A percentile compares a stretch with the other conserved stretches of the same genome.
These are phyloP conservation scores for Cyanoderma ruficeps DNA, from an alignment of 2,113 vertebrate species.

Conservation along the genomic window DNA sequence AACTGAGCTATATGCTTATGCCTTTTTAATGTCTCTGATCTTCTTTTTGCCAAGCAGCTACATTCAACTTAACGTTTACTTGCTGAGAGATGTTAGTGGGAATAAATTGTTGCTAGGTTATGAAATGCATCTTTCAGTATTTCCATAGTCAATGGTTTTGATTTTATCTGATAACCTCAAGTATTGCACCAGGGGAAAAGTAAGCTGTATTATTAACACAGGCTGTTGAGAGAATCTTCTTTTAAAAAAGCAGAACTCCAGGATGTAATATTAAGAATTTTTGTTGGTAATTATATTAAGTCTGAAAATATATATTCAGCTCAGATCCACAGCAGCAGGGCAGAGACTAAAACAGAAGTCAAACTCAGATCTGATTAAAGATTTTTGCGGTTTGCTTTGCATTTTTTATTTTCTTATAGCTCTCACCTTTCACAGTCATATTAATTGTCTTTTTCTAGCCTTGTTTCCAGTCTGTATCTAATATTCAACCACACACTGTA, in stretches of 20 bases:
- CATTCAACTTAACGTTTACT: neutral
- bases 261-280: neutral
- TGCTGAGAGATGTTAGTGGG: conserved; percentile 12
- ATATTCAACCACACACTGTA: neutral
- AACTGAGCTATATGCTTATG: neutral
- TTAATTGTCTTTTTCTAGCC: neutral
- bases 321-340: neutral
- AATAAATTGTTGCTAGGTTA: conserved; percentile 53
- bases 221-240: neutral
- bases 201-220: conserved; percentile 6
- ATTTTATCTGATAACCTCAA: conserved; percentile 25
- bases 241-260: neutral
- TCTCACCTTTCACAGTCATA: neutral
- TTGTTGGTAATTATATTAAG: neutral
- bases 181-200: neutral
- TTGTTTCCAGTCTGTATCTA: neutral
- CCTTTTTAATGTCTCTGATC: conserved; percentile 23
- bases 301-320: neutral
- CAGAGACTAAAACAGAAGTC: neutral
- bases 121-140: conserved; percentile 26
- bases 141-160: neutral
- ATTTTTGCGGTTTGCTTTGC: neutral
- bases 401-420: neutral
- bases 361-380: neutral
- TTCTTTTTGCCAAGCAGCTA: neutral